Evolutionary conservation across 2,797 vertebrate species (phyloP).

Genomic region (Neosilurus mollespiculum): DNA sequence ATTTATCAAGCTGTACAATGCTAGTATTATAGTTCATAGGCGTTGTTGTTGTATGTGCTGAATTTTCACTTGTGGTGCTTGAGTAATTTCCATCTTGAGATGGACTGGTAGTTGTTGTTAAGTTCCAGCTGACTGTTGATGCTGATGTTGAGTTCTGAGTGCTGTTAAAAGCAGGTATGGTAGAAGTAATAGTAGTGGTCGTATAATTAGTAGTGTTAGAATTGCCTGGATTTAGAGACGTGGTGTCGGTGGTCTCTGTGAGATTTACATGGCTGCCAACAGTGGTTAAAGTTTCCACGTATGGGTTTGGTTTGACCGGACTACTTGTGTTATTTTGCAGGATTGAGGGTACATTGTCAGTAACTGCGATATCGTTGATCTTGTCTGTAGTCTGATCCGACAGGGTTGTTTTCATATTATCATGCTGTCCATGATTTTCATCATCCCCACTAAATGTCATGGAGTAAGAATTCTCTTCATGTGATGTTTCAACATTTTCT

Average conservation of each 20-base stretch:
- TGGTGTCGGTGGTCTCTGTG: conserved; percentile 39
- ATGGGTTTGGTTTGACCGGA: not conserved
- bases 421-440: not conserved
- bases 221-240: conserved; percentile 21
- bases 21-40: not conserved
- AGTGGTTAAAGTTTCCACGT: not conserved
- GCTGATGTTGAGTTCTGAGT: conserved; percentile 28
- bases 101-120: not conserved
- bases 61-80: conserved; percentile 29
- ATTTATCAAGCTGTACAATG: not conserved
- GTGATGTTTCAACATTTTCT: not conserved
- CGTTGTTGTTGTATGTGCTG: not conserved
- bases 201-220: conserved; percentile 9
- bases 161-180: conserved; percentile 4
- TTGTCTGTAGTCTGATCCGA: not conserved
- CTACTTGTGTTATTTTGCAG: conserved; percentile 2
- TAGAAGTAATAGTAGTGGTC: not conserved
- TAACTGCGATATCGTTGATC: not conserved
- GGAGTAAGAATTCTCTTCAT: conserved; percentile 36
- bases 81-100: conserved; percentile 27
- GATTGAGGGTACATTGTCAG: conserved; percentile 22
- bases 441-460: conserved; percentile 27
- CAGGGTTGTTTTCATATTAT: not conserved
- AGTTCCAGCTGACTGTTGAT: not conserved
- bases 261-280: conserved; percentile 31